Evolutionary conservation across 2,888 invertebrate genomes (phyloP), one percentile per base, ranked within the genome.

Genomic region (Linnaemya vulpina): DNA sequence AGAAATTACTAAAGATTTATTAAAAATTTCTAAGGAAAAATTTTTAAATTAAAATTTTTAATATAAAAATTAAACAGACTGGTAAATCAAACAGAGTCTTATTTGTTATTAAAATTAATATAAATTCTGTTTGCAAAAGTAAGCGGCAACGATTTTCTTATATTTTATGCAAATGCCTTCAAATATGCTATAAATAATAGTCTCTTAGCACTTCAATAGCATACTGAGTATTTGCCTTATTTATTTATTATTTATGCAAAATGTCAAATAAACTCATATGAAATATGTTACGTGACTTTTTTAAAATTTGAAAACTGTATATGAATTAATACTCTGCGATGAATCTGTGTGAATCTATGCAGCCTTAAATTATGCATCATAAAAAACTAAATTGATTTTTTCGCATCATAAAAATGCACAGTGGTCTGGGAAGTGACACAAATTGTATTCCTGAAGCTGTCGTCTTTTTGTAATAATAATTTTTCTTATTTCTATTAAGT

Each of bases 261-360:
- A 73, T 13, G 38, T 62, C n/a, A 51, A 35, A 13, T 20, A 40
- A 63, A 20, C 43, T 22, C 20, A 38, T 7, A 63, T 22, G 10
- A 58, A 58, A n/a, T 20, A 20, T 35, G 8, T 67, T 22, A 76
- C 65, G 76, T 76, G 76, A 67, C 65, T 67, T 76, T 46, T 67
- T 25, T 30, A 22, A 35, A 17, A 15, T 65, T 40, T 30, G 1
- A 17, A 46, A 10, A 30, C 9, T 40, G 22, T 63, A 13, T 15
- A 30, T 22, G 13, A 25, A 67, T 49, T 40, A 20, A 40, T 15
- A 7, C 46, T 15, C 17, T 51, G 17, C 8, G 4, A 51, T 17
- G 9, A 38, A 60, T 17, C 22, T 46, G 15, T 17, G 9, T 15
- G 1, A 13, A 20, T 40, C 13, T 9, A 8, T 30, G 67, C 46